Evolutionary conservation across 1,140 invertebrate genomes (phyloP).

Genomic region (Scaptodrosophila lebanonensis): DNA sequence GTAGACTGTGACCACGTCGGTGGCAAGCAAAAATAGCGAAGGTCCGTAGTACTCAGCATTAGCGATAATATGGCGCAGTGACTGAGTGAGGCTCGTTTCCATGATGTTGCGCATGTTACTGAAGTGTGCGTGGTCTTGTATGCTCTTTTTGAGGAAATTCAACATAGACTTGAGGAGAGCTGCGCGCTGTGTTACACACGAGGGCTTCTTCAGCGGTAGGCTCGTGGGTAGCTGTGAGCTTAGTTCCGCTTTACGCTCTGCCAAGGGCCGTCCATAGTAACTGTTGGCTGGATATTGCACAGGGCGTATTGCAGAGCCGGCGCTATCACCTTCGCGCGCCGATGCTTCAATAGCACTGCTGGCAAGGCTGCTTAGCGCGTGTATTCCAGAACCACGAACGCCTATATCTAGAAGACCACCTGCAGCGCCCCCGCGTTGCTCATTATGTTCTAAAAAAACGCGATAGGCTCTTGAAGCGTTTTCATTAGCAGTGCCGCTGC

Average conservation of each 20-base stretch:
- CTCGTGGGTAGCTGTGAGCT: conserved; percentile 53
- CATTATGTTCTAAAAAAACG: conserved; percentile 31
- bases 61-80: conserved; percentile 93
- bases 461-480: conserved; percentile 35
- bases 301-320: background rate
- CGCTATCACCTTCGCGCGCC: background rate
- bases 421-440: background rate
- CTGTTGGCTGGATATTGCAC: conserved; percentile 59
- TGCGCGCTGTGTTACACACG: conserved; percentile 89
- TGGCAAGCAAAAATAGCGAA: conserved; percentile 91
- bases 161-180: conserved; percentile 93
- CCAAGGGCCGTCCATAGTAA: conserved; percentile 61
- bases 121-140: conserved; percentile 87
- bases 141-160: conserved; percentile 93
- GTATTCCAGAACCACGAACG: conserved; percentile 11
- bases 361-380: conserved; percentile 13
- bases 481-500: conserved; percentile 14
- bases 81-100: conserved; percentile 90
- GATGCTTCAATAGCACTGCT: conserved; percentile 12
- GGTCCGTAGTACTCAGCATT: conserved; percentile 96
- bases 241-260: conserved; percentile 59
- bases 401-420: background rate
- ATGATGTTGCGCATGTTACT: conserved; percentile 93
- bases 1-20: conserved; percentile 94
- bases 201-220: conserved; percentile 62